Conservation (phyloP, 2,888 invertebrate species). For the Steromphala cineraria region DNA sequence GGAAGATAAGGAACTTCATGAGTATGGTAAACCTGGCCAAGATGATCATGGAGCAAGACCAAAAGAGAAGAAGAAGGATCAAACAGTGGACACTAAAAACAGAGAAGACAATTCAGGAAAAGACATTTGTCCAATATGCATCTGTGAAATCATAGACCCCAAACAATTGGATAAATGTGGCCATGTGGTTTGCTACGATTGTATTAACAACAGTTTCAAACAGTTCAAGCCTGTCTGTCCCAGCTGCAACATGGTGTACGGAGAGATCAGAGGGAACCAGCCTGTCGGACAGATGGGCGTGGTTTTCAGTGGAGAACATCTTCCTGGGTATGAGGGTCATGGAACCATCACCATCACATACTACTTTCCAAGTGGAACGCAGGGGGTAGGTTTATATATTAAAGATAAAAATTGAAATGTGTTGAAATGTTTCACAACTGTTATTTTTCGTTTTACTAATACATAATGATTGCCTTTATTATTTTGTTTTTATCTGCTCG, state of each 20-base stretch:
- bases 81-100: no score
- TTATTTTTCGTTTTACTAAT: no score
- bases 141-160: slow-evolving; percentile 37
- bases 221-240: slow-evolving; percentile 61
- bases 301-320: neutral
- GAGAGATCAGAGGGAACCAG: slow-evolving; percentile 60
- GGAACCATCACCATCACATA: slow-evolving; percentile 52
- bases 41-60: no score
- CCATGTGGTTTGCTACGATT: slow-evolving; percentile 60
- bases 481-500: no score
- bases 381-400: slow-evolving; percentile 56
- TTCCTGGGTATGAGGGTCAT: slow-evolving; percentile 42
- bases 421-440: no score
- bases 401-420: no score
- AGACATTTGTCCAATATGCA: slow-evolving; percentile 56
- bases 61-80: no score
- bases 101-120: neutral
- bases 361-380: slow-evolving; percentile 69
- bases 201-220: slow-evolving; percentile 56
- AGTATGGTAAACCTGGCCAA: no score
- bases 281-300: slow-evolving; percentile 58
- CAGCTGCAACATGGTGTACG: slow-evolving; percentile 59
- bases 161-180: slow-evolving; percentile 50
- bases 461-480: no score
- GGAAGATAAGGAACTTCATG: no score